A percentile compares a stretch with the other conserved stretches of the same genome.
Conservation (phyloP, 2,797 vertebrate species). For the Emydoidea blandingii region DNA sequence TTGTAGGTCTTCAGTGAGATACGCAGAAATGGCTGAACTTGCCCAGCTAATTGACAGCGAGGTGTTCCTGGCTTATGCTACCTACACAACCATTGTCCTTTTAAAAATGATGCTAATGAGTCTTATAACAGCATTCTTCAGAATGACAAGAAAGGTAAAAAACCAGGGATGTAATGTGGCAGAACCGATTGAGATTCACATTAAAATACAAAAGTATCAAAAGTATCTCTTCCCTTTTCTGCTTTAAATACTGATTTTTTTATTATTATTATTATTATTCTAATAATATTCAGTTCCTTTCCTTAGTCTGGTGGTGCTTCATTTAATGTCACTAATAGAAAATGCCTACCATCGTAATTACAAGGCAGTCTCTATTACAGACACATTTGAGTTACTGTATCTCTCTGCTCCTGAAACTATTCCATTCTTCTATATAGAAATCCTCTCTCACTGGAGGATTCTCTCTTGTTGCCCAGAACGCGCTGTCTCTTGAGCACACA, state of each 20-base stretch:
- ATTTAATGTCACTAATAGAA: not conserved
- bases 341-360: not conserved
- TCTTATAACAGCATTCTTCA: conserved; percentile 78
- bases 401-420: not conserved
- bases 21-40: conserved; percentile 67
- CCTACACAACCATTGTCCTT: conserved; percentile 83
- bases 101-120: conserved; percentile 91
- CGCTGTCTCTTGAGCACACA: not conserved
- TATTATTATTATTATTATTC: fast-evolving
- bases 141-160: conserved; percentile 85
- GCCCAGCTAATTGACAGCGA: conserved; percentile 78
- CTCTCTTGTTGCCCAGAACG: not conserved
- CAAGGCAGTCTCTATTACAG: not conserved
- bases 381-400: not conserved
- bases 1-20: conserved; percentile 39
- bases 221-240: not conserved
- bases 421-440: not conserved
- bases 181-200: not conserved
- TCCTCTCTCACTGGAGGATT: not conserved
- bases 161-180: not conserved
- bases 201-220: not conserved
- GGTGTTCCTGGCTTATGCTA: conserved; percentile 83
- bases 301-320: not conserved
- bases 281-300: not conserved
- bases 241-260: not conserved